Conservation (phyloP, 1,140 invertebrate genomes). For the Drosophila ogumai region DNA sequence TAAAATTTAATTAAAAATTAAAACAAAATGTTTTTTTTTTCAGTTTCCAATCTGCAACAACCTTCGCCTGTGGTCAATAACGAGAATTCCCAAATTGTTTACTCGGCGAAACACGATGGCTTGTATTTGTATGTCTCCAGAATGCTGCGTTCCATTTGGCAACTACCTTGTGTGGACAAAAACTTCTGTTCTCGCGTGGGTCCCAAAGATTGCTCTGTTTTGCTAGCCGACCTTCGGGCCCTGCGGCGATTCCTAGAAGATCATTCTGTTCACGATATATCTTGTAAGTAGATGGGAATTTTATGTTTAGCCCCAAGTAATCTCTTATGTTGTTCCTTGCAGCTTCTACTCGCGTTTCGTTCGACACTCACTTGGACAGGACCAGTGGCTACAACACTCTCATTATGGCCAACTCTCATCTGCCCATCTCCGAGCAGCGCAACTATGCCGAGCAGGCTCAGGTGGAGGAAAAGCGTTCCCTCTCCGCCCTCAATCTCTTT, state of each 20-base stretch:
- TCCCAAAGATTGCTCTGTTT: slow-evolving; percentile 85
- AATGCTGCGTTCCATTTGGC: slow-evolving; percentile 94
- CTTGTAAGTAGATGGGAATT: slow-evolving; percentile 39
- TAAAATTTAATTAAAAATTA: neutral
- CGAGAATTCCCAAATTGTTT: slow-evolving; percentile 65
- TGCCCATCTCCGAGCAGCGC: slow-evolving; percentile 71
- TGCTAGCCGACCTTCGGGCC: slow-evolving; percentile 86
- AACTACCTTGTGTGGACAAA: slow-evolving; percentile 88
- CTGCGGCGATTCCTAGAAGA: slow-evolving; percentile 85
- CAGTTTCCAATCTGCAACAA: slow-evolving; percentile 66
- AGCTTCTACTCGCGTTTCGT: slow-evolving; percentile 52
- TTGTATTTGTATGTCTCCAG: slow-evolving; percentile 95
- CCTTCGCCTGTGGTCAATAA: slow-evolving; percentile 53
- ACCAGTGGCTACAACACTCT: slow-evolving; percentile 77
- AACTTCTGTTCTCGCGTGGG: slow-evolving; percentile 85
- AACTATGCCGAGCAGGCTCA: slow-evolving; percentile 85
- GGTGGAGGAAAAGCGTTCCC: slow-evolving; percentile 89
- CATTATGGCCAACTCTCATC: slow-evolving; percentile 48
- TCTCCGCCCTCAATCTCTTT: slow-evolving; percentile 91
- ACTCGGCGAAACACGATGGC: slow-evolving; percentile 94
- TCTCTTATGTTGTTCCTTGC: neutral
- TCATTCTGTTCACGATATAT: slow-evolving; percentile 80
- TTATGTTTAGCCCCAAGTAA: neutral
- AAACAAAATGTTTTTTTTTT: slow-evolving; percentile 11
- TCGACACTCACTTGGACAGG: slow-evolving; percentile 64